phyloP scores from a whole-genome alignment of 1,140 invertebrate species.

The Drosophila pachea region DNA sequence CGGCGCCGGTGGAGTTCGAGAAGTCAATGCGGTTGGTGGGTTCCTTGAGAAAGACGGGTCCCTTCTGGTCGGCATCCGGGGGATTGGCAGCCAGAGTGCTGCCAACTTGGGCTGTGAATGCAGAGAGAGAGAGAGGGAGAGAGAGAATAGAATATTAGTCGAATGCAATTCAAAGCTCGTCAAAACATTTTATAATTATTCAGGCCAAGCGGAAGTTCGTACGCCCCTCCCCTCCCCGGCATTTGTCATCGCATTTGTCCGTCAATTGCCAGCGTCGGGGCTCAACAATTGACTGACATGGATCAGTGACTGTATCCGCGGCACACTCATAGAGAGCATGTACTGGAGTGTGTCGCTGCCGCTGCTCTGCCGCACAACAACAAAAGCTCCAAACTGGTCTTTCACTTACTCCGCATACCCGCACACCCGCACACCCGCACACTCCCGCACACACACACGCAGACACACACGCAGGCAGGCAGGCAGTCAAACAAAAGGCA shows the following conservation, averaged over 20 bases:
- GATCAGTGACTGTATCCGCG: conserved; percentile 58
- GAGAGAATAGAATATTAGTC: conserved; percentile 13
- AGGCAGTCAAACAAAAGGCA: conserved; percentile 59
- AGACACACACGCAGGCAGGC: conserved; percentile 10
- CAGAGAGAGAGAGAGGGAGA: conserved; percentile 10
- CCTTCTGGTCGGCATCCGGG: conserved; percentile 80
- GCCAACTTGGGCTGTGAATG: conserved; percentile 35
- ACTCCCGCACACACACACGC: background rate
- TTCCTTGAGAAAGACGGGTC: conserved; percentile 94
- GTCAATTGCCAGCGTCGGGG: conserved; percentile 49
- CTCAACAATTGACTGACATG: conserved; percentile 68
- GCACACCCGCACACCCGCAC: background rate
- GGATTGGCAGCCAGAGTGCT: conserved; percentile 63
- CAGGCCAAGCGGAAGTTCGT: conserved; percentile 40
- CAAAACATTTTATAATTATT: conserved; percentile 25
- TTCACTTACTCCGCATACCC: conserved; percentile 37
- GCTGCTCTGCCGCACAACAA: conserved; percentile 19
- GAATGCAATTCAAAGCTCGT: conserved; percentile 29
- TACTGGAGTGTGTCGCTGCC: conserved; percentile 40
- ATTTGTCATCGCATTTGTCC: conserved; percentile 55
- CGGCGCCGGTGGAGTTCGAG: conserved; percentile 94
- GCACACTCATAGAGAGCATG: conserved; percentile 1
- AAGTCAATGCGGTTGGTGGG: conserved; percentile 94
- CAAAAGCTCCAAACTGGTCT: conserved; percentile 34
- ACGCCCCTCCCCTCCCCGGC: too few species aligned